Base-by-base conservation (phyloP, 2,888 invertebrate species). In the Catocala fraxini region DNA sequence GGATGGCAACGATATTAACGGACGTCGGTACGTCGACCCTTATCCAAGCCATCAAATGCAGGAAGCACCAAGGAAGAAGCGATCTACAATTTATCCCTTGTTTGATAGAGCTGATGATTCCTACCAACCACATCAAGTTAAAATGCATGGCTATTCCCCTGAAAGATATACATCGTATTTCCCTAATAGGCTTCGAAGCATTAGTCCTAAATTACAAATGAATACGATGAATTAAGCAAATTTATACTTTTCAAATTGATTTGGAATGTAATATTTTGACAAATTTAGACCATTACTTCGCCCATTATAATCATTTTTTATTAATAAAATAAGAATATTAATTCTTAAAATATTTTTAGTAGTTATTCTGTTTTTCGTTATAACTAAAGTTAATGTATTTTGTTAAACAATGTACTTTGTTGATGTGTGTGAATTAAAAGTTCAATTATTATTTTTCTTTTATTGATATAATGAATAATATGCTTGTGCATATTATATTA, bases 1-100 rank as follows among this genome's bases (percentile, higher is more conserved):
- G 89, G 93, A 94, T 87, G 91, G 90, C 88, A 92, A 78, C 85
- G 92, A 93, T 86, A 89, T 92, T 86, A 91, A 84, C 63, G 88
- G 88, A 70, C 79, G 93, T 58, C 87, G 93, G 59, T 94, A 89
- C 79, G 91, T 94, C 77, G 93, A 94, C 70, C 92, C 93, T 0
- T 94, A 93, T 73, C 93, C 93, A n/a, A 88, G 82, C 48, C 90
- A 91, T 71, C 92, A 91, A 72, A 87, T 93, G 85, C 93, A 93
- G 75, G 93, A 93, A 25, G 88, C 91, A 6, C 93, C 92, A 5
- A 86, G 93, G 53, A 92, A 87, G 84, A 94, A 93, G 79, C 82
- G 93, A 54, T 92, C 93, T 0, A 87, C 92, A 0, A 75, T 84
- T 43, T 88, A 87, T 61, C 88, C 90, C 11, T 70, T 88, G 11